Evolutionary conservation across 2,888 invertebrate genomes (phyloP), one percentile per base, ranked within the genome.

Genomic region (Cheiracanthium punctorium): DNA sequence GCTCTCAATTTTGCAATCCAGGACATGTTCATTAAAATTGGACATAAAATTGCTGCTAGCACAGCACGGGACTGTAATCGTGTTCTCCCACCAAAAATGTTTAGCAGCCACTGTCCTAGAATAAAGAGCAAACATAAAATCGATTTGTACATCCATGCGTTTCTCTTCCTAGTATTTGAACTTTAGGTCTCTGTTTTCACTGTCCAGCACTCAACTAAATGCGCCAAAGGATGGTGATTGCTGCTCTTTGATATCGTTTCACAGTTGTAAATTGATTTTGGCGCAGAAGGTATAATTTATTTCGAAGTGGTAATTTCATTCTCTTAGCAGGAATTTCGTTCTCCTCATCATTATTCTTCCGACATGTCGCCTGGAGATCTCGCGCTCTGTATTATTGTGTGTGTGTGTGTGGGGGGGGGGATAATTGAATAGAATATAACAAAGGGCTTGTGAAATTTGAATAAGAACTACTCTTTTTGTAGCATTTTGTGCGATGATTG

Each of bases 261-360:
- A 48, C 43, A 48, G 43, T 17, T 48, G 43, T 48, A 48, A 48
- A 48, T 48, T 48, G 43, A 48, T 48, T 48, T 48, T 48, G 43
- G 43, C 43, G 43, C 10, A 48, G 43, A 48, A 48, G 43, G 43
- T 48, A 48, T 48, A 10, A 48, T 48, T 48, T 48, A 48, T 48
- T 48, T 48, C 43, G 43, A 48, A 48, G 43, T 48, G 43, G 43
- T 48, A 48, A 48, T 48, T 48, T 48, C 43, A 48, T 48, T 48
- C 43, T 7, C 43, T 17, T 48, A 37, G 43, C 43, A 48, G 43
- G 43, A 48, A 48, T 48, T 48, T 48, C 43, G 14, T 48, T 48
- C 43, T 48, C 43, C 43, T 48, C 43, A 48, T 48, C 43, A 48
- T 48, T 48, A 48, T 48, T 48, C 43, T 48, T 48, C 43, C 17